phyloP scores from a whole-genome alignment of 2,888 invertebrate species.

The Pachycephus smyrnensis region DNA sequence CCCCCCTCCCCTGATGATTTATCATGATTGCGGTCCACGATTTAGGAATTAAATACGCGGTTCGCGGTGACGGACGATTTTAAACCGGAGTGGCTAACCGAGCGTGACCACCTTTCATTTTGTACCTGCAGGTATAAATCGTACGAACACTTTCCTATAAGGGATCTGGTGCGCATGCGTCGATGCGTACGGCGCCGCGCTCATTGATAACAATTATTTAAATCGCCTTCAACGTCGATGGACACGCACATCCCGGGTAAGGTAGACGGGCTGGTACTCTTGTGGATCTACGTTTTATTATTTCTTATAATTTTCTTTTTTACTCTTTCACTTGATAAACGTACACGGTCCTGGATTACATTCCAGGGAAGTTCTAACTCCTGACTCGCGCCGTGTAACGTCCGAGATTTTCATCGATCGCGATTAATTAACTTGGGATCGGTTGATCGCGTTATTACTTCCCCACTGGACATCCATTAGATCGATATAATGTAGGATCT shows the following conservation, averaged over 20 bases:
- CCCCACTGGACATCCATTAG: not conserved
- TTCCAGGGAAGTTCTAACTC: not conserved
- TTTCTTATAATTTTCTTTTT: not conserved
- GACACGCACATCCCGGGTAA: slow-evolving; percentile 17
- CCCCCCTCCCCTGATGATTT: not conserved
- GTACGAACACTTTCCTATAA: not conserved
- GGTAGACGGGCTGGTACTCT: slow-evolving; percentile 7
- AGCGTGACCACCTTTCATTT: not conserved
- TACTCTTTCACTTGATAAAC: not conserved
- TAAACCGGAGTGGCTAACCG: not conserved
- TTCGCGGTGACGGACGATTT: not conserved
- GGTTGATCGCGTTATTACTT: not conserved
- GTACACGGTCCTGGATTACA: not conserved
- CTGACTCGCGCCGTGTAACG: not conserved
- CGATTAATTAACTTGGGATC: not conserved
- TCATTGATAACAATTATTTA: slow-evolving; percentile 36
- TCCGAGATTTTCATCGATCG: not conserved
- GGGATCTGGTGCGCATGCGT: not conserved
- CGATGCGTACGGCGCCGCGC: not conserved
- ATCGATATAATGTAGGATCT: not conserved
- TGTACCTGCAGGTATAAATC: not conserved
- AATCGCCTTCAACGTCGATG: slow-evolving; percentile 22
- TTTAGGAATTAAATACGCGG: not conserved
- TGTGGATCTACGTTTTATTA: not conserved
- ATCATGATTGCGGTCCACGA: not conserved